These are phyloP conservation scores for Babylonia areolata DNA, from an alignment of 1,140 invertebrate genomes.

Conservation along the genomic window DNA sequence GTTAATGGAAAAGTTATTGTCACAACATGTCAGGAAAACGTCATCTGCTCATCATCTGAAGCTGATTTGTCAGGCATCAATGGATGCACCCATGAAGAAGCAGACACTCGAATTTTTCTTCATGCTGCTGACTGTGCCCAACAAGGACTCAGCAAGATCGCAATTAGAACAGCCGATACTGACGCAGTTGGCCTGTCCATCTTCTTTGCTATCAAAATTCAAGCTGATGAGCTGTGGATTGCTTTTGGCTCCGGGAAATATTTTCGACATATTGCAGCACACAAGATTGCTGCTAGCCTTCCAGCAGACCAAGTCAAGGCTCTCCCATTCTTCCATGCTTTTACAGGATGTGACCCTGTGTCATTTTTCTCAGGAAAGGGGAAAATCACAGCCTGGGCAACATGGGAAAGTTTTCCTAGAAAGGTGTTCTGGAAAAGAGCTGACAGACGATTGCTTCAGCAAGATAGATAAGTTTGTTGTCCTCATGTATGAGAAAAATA, in stretches of 20 bases:
- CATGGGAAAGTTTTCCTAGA: too few species aligned
- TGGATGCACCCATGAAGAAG: slow-evolving; percentile 13
- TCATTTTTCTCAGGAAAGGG: too few species aligned
- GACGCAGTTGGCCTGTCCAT: neutral
- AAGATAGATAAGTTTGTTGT: too few species aligned
- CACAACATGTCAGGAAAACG: neutral
- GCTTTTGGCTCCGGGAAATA: slow-evolving; percentile 12
- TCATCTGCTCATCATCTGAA: neutral
- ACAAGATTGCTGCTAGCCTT: too few species aligned
- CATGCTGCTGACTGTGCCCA: slow-evolving; percentile 8
- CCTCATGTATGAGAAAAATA: too few species aligned
- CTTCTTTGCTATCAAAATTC: neutral
- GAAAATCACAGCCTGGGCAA: too few species aligned
- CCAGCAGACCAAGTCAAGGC: too few species aligned
- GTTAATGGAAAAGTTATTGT: too few species aligned
- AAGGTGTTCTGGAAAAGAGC: too few species aligned
- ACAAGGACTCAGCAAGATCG: neutral
- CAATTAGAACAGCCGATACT: slow-evolving; percentile 5
- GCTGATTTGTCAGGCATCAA: slow-evolving; percentile 3
- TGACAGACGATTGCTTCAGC: too few species aligned
- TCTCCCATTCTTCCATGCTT: too few species aligned
- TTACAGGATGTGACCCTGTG: too few species aligned
- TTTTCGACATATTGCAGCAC: neutral
- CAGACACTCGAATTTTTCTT: slow-evolving; percentile 16
- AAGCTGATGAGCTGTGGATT: slow-evolving; percentile 10